Evolutionary conservation across 1,140 invertebrate species (phyloP), one percentile per base, ranked within the genome.

Genomic region (Drosophila cardini): DNA sequence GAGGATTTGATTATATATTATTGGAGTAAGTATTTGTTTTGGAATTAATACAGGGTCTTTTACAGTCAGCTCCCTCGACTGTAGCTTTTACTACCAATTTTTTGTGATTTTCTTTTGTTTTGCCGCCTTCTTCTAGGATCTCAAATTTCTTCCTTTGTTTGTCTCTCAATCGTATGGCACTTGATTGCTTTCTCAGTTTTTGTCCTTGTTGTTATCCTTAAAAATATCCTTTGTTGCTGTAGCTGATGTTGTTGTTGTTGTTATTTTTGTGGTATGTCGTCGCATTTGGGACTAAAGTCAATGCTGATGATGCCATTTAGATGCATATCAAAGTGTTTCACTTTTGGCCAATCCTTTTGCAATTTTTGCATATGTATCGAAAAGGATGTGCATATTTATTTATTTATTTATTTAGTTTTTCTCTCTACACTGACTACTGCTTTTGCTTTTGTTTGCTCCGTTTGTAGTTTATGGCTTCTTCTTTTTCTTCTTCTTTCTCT

Each of bases 221-320:
- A 18, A 46, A 34, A 11, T 9, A 34, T 8, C 16, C 8, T 46
- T 43, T 83, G 65, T 57, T 80, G 46, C 60, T 56, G 9, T n/a
- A 13, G 26, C 7, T 36, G 62, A 34, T 46, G 15, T 1, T 61
- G n/a, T 46, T 40, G 36, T 5, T 64, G n/a, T 56, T 67, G 65
- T 46, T 65, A 10, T 57, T 77, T 46, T 46, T 76, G 60, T 32
- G 50, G 52, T 63, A n/a, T 60, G 58, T 68, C 40, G 65, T 62
- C 72, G 62, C 67, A 67, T 78, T 77, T 74, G 64, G 61, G 46
- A 36, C 64, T 55, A 34, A 46, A 64, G 62, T 70, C 50, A 81
- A 87, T 87, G 83, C 83, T 86, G 83, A 86, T 86, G 83, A 87
- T 87, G 83, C 83, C 79, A 86, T 86, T 87, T 87, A 86, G 83